phyloP scores from a whole-genome alignment of 2,797 vertebrate genomes.

The Coregonus sp. region DNA sequence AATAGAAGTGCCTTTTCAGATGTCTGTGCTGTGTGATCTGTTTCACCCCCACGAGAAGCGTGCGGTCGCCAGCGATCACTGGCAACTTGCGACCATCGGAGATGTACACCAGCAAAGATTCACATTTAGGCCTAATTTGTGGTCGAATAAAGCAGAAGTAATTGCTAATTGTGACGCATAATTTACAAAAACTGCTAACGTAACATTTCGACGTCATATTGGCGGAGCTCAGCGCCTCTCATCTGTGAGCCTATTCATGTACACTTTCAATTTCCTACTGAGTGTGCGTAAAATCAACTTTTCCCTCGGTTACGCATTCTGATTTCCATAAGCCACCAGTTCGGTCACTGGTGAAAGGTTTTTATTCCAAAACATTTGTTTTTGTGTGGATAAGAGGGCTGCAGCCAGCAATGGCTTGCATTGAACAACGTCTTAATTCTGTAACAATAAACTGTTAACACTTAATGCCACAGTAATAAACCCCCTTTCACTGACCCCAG shows the following conservation, averaged over 20 bases:
- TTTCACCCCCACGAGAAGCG: background rate
- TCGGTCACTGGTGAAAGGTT: background rate
- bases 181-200: constrained; percentile 47
- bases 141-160: constrained; percentile 12
- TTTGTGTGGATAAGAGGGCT: background rate
- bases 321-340: background rate
- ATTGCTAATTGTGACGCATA: constrained; percentile 40
- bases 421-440: constrained; percentile 23
- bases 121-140: constrained; percentile 21
- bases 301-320: background rate
- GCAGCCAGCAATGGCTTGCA: background rate
- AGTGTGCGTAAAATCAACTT: background rate
- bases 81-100: constrained; percentile 37
- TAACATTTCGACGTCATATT: constrained; percentile 54
- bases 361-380: background rate
- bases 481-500: constrained; percentile 2
- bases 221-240: constrained; percentile 14
- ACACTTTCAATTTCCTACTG: background rate
- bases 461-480: background rate
- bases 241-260: constrained; percentile 3
- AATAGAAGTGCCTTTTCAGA: constrained; percentile 14
- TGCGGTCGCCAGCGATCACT: constrained; percentile 6
- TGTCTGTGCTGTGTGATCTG: background rate
- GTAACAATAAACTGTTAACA: constrained; percentile 31
- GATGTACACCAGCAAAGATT: constrained; percentile 2